These are phyloP conservation scores for Callaeas wilsoni DNA, from an alignment of 2,113 vertebrate species.

Conservation along the genomic window DNA sequence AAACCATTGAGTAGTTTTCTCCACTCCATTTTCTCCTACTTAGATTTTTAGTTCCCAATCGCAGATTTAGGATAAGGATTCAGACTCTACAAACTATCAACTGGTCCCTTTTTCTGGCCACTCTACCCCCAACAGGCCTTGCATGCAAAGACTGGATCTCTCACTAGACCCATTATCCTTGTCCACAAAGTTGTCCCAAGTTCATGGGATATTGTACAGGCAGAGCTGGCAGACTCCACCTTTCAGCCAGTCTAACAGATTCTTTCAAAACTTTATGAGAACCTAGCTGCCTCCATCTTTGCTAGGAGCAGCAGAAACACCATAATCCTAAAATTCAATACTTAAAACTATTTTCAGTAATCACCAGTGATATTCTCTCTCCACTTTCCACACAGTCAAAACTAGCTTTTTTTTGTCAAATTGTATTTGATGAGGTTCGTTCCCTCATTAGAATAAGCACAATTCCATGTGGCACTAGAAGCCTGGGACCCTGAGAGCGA, in stretches of 20 bases:
- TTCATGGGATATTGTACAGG: not conserved
- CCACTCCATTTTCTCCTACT: not conserved
- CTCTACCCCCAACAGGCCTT: not conserved
- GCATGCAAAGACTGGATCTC: not conserved
- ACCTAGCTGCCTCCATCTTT: not conserved
- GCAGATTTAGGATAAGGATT: not conserved
- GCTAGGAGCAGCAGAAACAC: not conserved
- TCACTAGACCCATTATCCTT: not conserved
- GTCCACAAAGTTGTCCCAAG: not conserved
- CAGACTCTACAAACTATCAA: not conserved
- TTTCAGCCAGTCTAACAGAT: not conserved
- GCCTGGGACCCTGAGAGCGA: not conserved
- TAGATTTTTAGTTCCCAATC: not conserved
- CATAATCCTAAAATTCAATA: not conserved
- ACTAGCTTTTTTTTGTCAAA: not conserved
- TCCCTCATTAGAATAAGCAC: not conserved
- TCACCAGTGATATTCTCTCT: not conserved
- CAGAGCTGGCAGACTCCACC: not conserved
- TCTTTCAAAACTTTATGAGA: not conserved
- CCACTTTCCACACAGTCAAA: not conserved
- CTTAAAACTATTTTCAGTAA: not conserved
- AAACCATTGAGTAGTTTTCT: not conserved
- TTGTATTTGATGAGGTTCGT: not conserved
- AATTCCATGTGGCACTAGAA: not conserved
- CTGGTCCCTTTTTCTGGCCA: not conserved